A percentile compares a stretch with the other conserved stretches of the same genome.
phyloP scores from a whole-genome alignment of 2,797 vertebrate species.

The Astyanax mexicanus region DNA sequence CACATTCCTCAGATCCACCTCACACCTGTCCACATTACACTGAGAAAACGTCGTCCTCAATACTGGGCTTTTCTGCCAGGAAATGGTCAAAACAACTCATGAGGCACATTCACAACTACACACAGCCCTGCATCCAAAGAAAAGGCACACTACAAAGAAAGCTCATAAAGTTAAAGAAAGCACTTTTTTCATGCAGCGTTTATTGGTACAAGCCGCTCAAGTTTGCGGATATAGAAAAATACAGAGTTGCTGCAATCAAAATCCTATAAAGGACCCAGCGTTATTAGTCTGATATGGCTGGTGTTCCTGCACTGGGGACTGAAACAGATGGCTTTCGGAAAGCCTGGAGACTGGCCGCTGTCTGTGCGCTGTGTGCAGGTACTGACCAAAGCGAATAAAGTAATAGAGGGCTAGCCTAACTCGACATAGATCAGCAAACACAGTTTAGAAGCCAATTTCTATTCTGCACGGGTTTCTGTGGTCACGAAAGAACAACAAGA shows the following conservation, averaged over 20 bases:
- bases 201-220: slow-evolving; percentile 8
- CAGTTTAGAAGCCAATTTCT: slow-evolving; percentile 11
- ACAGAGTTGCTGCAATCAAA: slow-evolving; percentile 41
- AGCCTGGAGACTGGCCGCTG: slow-evolving; percentile 66
- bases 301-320: slow-evolving; percentile 54
- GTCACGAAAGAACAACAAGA: slow-evolving; percentile 25
- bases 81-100: slow-evolving; percentile 26
- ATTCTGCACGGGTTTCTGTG: slow-evolving; percentile 21
- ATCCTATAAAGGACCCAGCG: slow-evolving; percentile 48
- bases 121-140: neutral
- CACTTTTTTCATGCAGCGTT: slow-evolving; percentile 6
- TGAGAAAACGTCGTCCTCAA: slow-evolving; percentile 28
- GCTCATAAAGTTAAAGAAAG: slow-evolving; percentile 32
- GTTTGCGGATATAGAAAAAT: slow-evolving; percentile 42
- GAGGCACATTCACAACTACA: neutral
- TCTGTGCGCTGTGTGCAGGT: slow-evolving; percentile 60
- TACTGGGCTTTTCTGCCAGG: slow-evolving; percentile 26
- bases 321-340: slow-evolving; percentile 74
- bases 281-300: slow-evolving; percentile 73
- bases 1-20: slow-evolving; percentile 52
- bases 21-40: slow-evolving; percentile 52
- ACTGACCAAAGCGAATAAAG: slow-evolving; percentile 14
- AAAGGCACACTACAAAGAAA: neutral
- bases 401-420: slow-evolving; percentile 19
- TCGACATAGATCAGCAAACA: slow-evolving; percentile 17